phyloP scores from a whole-genome alignment of 2,888 invertebrate species.

The Drosophila acutilabella region DNA sequence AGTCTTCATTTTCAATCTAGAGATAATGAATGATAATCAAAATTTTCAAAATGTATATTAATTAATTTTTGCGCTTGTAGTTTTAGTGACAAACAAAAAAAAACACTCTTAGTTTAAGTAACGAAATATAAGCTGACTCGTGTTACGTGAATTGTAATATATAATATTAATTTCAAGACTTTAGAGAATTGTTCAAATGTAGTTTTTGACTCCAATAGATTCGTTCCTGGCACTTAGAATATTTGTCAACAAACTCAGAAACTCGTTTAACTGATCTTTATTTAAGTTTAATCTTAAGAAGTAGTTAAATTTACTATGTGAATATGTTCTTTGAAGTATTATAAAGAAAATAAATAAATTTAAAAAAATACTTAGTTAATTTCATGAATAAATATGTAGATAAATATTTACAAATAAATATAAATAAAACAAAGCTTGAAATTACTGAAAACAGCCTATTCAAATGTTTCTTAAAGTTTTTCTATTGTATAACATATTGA shows the following conservation, averaged over 20 bases:
- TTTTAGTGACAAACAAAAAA: not conserved
- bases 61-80: constrained; percentile 5
- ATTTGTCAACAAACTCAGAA: constrained; percentile 45
- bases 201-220: constrained; percentile 28
- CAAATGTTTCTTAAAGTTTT: too few relatives aligned
- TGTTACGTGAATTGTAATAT: constrained; percentile 19
- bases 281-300: constrained; percentile 16
- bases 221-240: constrained; percentile 48
- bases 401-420: constrained; percentile 43
- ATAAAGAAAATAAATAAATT: constrained; percentile 23
- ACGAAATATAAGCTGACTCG: constrained; percentile 33
- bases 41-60: constrained; percentile 30
- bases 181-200: constrained; percentile 28
- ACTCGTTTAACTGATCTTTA: constrained; percentile 14
- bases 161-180: constrained; percentile 7
- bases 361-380: not conserved
- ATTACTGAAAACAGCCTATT: too few relatives aligned
- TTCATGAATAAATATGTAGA: constrained; percentile 40
- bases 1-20: not conserved
- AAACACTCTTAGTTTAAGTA: constrained; percentile 26
- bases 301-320: constrained; percentile 1
- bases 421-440: not conserved
- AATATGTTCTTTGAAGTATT: constrained; percentile 45
- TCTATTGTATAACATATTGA: too few relatives aligned
- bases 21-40: constrained; percentile 25